Conservation (phyloP, 2,113 vertebrate species). For the Odontesthes bonariensis region DNA sequence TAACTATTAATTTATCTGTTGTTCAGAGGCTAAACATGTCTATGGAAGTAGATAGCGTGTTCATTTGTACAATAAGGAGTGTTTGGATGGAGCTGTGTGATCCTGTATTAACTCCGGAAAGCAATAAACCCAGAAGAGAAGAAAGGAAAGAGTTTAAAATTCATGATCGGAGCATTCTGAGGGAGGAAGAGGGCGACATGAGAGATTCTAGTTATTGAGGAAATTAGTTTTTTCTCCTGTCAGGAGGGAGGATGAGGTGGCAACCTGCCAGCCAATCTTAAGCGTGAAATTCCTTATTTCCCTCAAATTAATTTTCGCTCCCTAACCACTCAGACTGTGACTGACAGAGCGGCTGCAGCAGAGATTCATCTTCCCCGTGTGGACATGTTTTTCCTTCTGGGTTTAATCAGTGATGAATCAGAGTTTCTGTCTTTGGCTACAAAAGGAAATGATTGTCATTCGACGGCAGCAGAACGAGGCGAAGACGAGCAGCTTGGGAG, state of each 20-base stretch:
- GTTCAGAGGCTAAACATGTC: too few relatives aligned
- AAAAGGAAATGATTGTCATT: slow-evolving; percentile 10
- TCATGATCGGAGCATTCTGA: background rate
- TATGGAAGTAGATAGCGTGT: slow-evolving; percentile 32
- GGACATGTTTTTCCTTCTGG: background rate
- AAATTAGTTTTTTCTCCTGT: slow-evolving; percentile 17
- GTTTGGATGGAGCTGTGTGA: too few relatives aligned
- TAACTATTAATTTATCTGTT: too few relatives aligned
- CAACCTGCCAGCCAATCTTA: slow-evolving; percentile 9
- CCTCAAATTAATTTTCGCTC: slow-evolving; percentile 19
- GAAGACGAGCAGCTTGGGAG: background rate
- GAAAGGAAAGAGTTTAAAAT: slow-evolving; percentile 9
- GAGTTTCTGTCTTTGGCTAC: slow-evolving; percentile 31
- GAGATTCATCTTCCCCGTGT: background rate
- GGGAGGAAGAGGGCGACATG: slow-evolving; percentile 7
- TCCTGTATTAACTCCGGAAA: background rate
- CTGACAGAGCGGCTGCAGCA: background rate
- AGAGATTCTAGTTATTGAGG: slow-evolving; percentile 26
- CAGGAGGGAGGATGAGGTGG: background rate
- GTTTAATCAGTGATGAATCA: slow-evolving; percentile 31
- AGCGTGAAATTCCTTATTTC: slow-evolving; percentile 11
- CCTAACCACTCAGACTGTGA: slow-evolving; percentile 10
- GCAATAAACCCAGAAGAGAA: background rate
- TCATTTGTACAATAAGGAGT: background rate
- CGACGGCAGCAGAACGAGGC: slow-evolving; percentile 18